Evolutionary conservation across 2,797 vertebrate species (phyloP), one percentile per base, ranked within the genome.

Genomic region (Acrossocheilus fasciatus): DNA sequence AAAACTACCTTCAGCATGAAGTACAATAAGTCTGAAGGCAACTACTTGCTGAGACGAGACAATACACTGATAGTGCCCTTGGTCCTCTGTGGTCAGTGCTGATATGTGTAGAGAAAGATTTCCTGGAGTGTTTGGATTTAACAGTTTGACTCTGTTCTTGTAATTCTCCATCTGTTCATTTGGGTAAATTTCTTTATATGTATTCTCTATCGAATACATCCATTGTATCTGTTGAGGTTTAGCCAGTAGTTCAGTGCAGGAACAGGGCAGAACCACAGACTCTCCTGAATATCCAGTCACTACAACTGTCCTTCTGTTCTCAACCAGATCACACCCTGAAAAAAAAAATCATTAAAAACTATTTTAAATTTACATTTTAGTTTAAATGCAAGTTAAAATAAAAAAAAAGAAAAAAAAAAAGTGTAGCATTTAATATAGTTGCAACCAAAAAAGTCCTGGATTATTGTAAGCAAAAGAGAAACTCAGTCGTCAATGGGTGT

Each of bases 41-140:
- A 9, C 11, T 30, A 26, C 4, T 34, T 0, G 2, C 2, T 74
- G 0, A 79, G 34, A 2, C 3, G 34, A 26, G 9, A 34, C 69
- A 15, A 1, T 7, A 78, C 86, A 87, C 1, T 0, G 1, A 70
- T 87, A 87, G 30, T 2, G 0, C 30, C 86, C 74, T 9, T 14
- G 0, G 7, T 87, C 41, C 0, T 83, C 43, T 79, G 26, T 6
- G 12, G 64, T 66, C 64, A 87, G 86, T 15, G n/a, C 74, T 78
- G 66, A 79, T 78, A 87, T 83, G 30, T 50, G 86, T 39, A 87
- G 74, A 83, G 86, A 87, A 30, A 87, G 74, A 83, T 87, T 52
- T 69, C 47, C 81, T 50, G 86, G 86, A 50, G 23, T 52, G 20
- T 7, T 45, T 34, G 47, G 9, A 79, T 83, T 79, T 7, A 73